Percentiles rank a stretch among this genome's conserved stretches.
These are phyloP conservation scores for Noctua janthina DNA, from an alignment of 2,888 invertebrate genomes.

Conservation along the genomic window DNA sequence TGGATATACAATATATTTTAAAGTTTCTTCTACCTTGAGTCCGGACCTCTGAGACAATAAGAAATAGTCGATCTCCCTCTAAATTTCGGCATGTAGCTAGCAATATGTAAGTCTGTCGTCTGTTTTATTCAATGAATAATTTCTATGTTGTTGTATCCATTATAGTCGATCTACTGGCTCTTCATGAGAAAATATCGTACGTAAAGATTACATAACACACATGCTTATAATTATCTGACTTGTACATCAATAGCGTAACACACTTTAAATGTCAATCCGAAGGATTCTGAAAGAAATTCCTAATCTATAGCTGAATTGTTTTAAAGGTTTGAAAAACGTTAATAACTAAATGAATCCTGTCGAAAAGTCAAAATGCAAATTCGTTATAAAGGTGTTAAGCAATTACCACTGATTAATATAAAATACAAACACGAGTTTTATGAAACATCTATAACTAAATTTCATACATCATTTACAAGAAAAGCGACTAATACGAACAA, in stretches of 20 bases:
- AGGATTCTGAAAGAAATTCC: neutral
- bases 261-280: neutral
- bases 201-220: neutral
- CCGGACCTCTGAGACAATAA: neutral
- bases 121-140: neutral
- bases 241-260: neutral
- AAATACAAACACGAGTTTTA: neutral
- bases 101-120: neutral
- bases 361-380: neutral
- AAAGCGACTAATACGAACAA: conserved; percentile 9
- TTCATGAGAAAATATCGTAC: neutral
- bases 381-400: no score
- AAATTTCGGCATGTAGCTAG: neutral
- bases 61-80: neutral
- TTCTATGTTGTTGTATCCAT: neutral
- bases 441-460: neutral
- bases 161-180: neutral
- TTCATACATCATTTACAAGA: neutral
- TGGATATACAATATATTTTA: neutral
- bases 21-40: neutral
- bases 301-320: neutral
- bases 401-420: no score
- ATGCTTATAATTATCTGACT: neutral
- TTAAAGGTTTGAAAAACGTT: neutral
- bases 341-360: neutral